These are phyloP conservation scores for Cyprinodon brontotheroides DNA, from an alignment of 2,113 vertebrate genomes.

Conservation along the genomic window DNA sequence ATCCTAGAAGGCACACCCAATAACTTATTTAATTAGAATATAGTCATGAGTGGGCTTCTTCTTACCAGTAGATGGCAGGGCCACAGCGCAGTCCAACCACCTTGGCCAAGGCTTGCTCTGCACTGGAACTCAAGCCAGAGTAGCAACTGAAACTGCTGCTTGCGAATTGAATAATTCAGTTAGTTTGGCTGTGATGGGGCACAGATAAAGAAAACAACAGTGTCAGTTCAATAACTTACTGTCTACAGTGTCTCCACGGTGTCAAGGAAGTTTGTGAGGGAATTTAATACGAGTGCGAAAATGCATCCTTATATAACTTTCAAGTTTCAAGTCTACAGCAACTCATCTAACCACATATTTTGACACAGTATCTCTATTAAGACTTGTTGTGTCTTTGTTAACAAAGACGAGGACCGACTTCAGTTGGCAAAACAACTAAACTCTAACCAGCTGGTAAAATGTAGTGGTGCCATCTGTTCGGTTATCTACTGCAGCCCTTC, in stretches of 20 bases:
- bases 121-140: not conserved
- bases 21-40: too few relatives aligned
- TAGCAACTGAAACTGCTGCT: not conserved
- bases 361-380: not conserved
- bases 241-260: not conserved
- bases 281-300: not conserved
- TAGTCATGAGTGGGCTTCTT: not conserved
- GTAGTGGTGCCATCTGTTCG: slow-evolving; percentile 49
- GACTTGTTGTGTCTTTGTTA: slow-evolving; percentile 10
- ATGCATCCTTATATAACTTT: not conserved
- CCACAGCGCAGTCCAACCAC: too few relatives aligned
- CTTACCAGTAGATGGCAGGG: slow-evolving; percentile 50
- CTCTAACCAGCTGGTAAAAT: slow-evolving; percentile 47
- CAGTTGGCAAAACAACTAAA: slow-evolving; percentile 45
- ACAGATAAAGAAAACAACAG: slow-evolving; percentile 41
- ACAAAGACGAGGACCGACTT: slow-evolving; percentile 15
- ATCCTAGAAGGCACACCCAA: not conserved
- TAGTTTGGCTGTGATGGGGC: slow-evolving; percentile 34
- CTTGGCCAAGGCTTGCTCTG: not conserved
- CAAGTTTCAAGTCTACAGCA: not conserved
- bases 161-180: slow-evolving; percentile 65
- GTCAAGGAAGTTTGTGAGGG: not conserved
- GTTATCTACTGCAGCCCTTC: too few relatives aligned
- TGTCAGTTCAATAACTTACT: not conserved
- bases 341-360: slow-evolving; percentile 3